phyloP scores from a whole-genome alignment of 2,888 invertebrate genomes.

The Lutraria lutraria region DNA sequence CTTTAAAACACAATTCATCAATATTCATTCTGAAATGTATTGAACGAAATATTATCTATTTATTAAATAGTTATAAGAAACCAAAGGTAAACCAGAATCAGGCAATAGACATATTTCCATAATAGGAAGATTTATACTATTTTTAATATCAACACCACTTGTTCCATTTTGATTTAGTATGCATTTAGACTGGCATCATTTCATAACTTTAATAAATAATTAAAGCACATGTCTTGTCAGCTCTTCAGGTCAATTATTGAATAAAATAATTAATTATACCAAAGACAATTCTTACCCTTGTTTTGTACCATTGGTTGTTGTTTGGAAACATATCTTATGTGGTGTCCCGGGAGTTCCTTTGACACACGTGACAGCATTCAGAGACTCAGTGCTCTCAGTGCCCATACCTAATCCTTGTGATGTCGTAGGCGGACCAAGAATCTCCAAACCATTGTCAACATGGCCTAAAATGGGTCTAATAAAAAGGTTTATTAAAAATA shows the following conservation, averaged over 20 bases:
- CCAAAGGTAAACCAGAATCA: neutral
- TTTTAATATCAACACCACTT: too few species aligned
- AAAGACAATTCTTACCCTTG: slow-evolving; percentile 29
- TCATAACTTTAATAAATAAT: neutral
- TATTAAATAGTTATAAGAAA: neutral
- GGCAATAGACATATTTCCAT: neutral
- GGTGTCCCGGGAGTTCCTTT: neutral
- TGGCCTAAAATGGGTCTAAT: slow-evolving; percentile 38
- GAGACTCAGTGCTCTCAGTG: neutral
- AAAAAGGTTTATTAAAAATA: neutral
- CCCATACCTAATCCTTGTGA: neutral
- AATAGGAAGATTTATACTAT: too few species aligned
- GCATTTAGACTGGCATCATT: neutral
- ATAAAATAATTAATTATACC: slow-evolving; percentile 2
- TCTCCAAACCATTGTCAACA: slow-evolving; percentile 8
- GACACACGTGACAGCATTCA: slow-evolving; percentile 14
- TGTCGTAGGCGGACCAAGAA: neutral
- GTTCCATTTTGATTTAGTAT: neutral
- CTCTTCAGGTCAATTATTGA: neutral
- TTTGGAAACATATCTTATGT: slow-evolving; percentile 43
- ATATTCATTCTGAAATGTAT: slow-evolving; percentile 47
- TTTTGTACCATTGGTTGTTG: slow-evolving; percentile 30
- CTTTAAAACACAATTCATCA: slow-evolving; percentile 49
- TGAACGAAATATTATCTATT: neutral
- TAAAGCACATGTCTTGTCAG: neutral